A percentile compares a stretch with the other conserved stretches of the same genome.
phyloP scores from a whole-genome alignment of 2,888 invertebrate genomes.

The Ryuthela nishihirai region DNA sequence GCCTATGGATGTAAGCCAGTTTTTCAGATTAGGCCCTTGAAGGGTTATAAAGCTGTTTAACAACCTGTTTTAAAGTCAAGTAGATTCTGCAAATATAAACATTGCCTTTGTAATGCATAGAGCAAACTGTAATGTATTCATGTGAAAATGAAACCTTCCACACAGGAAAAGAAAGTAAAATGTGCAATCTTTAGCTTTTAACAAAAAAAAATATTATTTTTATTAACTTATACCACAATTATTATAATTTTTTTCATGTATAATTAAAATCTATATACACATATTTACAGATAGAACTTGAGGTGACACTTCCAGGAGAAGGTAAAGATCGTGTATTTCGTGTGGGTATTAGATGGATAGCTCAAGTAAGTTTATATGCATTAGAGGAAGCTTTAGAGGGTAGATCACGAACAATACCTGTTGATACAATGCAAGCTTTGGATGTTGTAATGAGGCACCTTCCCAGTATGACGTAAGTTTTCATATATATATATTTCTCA shows the following conservation, averaged over 20 bases:
- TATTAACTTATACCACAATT: background rate
- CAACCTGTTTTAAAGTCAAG: too few species aligned
- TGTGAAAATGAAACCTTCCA: too few species aligned
- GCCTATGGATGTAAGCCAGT: too few species aligned
- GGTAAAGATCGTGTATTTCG: slow-evolving; percentile 96
- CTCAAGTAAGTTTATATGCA: slow-evolving; percentile 91
- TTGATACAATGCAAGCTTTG: slow-evolving; percentile 94
- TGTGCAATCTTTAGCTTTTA: too few species aligned
- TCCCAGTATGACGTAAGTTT: slow-evolving; percentile 84
- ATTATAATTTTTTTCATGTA: background rate
- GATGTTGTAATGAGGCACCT: slow-evolving; percentile 99
- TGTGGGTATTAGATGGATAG: slow-evolving; percentile 96
- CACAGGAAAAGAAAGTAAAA: too few species aligned
- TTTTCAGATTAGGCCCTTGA: too few species aligned
- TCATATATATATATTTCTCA: background rate
- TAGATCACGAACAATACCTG: slow-evolving; percentile 89
- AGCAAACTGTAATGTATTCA: too few species aligned
- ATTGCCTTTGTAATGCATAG: too few species aligned
- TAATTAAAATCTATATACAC: background rate
- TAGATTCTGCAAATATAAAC: too few species aligned
- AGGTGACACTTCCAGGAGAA: slow-evolving; percentile 92
- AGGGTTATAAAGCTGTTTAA: too few species aligned
- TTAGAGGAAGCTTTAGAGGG: slow-evolving; percentile 98
- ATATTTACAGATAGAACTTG: slow-evolving; percentile 52
- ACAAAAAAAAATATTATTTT: background rate